These are phyloP conservation scores for Unio pictorum DNA, from an alignment of 2,888 invertebrate genomes.

Conservation along the genomic window DNA sequence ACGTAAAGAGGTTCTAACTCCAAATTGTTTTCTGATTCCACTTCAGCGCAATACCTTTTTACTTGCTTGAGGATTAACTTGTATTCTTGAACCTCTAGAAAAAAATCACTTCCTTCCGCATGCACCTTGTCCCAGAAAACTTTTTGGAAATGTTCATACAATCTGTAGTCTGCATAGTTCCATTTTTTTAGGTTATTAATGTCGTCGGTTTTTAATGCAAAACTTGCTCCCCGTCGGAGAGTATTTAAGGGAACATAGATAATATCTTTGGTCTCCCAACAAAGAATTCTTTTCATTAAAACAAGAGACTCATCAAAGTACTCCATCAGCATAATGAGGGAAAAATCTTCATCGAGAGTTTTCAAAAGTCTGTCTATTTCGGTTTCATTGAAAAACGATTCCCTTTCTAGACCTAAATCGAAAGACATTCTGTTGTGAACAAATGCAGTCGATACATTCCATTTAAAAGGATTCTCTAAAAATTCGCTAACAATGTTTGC, in stretches of 20 bases:
- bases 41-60: constrained; percentile 18
- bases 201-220: constrained; percentile 30
- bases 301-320: constrained; percentile 66
- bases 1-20: constrained; percentile 3
- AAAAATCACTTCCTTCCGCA: constrained; percentile 29
- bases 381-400: constrained; percentile 16
- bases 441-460: constrained; percentile 13
- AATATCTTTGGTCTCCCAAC: constrained; percentile 64
- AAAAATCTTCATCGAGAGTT: constrained; percentile 49
- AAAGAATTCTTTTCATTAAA: constrained; percentile 55
- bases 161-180: constrained; percentile 55
- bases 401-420: constrained; percentile 35
- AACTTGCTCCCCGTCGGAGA: constrained; percentile 14
- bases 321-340: constrained; percentile 62
- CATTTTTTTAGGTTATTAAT: constrained; percentile 35
- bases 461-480: constrained; percentile 13
- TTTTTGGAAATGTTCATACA: constrained; percentile 54
- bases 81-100: constrained; percentile 40
- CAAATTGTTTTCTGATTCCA: background rate
- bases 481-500: constrained; percentile 13
- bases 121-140: constrained; percentile 44
- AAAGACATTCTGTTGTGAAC: constrained; percentile 38
- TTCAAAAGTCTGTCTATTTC: constrained; percentile 36
- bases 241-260: constrained; percentile 53
- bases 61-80: constrained; percentile 25